phyloP scores from a whole-genome alignment of 2,888 invertebrate species.

The Ophioninae sp. region DNA sequence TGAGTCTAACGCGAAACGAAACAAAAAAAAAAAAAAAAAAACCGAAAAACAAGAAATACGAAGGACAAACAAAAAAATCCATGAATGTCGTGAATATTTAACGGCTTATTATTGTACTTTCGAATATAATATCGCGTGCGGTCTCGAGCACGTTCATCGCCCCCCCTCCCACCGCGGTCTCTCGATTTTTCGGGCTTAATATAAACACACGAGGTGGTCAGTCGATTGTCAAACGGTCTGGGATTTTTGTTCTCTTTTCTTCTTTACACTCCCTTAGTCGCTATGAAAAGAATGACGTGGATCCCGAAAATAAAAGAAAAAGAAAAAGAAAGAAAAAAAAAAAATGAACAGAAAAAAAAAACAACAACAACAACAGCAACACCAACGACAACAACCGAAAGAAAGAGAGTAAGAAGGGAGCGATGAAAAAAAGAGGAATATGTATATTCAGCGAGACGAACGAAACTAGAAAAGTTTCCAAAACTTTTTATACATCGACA shows the following conservation, averaged over 20 bases:
- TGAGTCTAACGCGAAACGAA: not conserved
- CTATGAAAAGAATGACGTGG: not conserved
- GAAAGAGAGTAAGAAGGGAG: not conserved
- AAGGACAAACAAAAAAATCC: not conserved
- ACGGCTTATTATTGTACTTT: slow-evolving; percentile 64
- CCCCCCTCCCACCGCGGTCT: not conserved
- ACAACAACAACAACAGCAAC: not conserved
- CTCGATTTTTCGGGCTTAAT: slow-evolving; percentile 13
- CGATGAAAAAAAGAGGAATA: not conserved
- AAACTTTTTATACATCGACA: slow-evolving; percentile 30
- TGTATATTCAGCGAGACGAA: slow-evolving; percentile 21
- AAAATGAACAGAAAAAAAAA: not conserved
- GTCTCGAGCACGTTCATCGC: slow-evolving; percentile 12
- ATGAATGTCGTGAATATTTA: slow-evolving; percentile 59
- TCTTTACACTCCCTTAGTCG: slow-evolving; percentile 2
- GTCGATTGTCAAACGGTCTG: slow-evolving; percentile 23
- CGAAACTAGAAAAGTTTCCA: slow-evolving; percentile 31
- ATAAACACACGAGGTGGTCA: slow-evolving; percentile 8
- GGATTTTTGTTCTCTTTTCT: not conserved
- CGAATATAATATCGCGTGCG: slow-evolving; percentile 40
- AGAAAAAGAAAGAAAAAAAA: too few relatives aligned
- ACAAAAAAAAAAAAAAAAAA: not conserved
- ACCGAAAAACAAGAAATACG: too few relatives aligned
- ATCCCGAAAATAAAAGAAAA: not conserved
- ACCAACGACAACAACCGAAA: slow-evolving; percentile 4